Base-by-base conservation (phyloP, 2,888 invertebrate species). In the Hypselothyrea guttata region DNA sequence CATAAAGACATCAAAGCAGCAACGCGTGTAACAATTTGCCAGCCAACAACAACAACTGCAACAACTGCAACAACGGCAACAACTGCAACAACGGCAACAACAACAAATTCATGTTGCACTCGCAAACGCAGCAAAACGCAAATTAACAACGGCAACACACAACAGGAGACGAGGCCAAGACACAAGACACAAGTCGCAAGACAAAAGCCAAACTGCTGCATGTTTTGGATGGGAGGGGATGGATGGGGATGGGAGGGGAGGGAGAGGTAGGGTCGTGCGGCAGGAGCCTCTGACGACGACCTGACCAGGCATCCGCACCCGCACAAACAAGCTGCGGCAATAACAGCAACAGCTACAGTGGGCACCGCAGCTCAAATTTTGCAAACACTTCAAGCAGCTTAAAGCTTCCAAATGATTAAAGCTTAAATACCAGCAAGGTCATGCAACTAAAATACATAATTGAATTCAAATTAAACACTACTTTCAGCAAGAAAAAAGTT, bases 1-100 rank as follows among this genome's bases (percentile, higher is more conserved):
- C 83, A 83, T 79, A 79, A 83, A 78, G 79, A 83, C 79, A 79
- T 82, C 78, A 79, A 79, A 79, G 84, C 83, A 82, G 74, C 79
- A 82, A 83, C 84, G 81, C 81, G 84, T 81, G 81, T 81, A 81
- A 81, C 81, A 81, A 81, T 81, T 81, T 81, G 81, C 81, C 84
- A 84, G 72, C 69, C 71, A 75, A 71, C 76, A 74, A 67, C 66
- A 56, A 41, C 60, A 13, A 22, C 33, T 38, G 38, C 40, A 44
- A 22, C 58, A 60, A 56, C 67, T 58, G 28, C 60, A 56, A 52
- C 60, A 57, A 11, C 71, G 58, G 31, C 69, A 63, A 18, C 73
- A 59, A n/a, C 55, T 52, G 34, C 54, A 51, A 5, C 51, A 52
- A 13, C 55, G 47, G 42, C 46, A 60, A 12, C 66, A 54, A 42